Evolutionary conservation across 2,888 invertebrate genomes (phyloP).

Genomic region (Chamaedrilus cognettii): DNA sequence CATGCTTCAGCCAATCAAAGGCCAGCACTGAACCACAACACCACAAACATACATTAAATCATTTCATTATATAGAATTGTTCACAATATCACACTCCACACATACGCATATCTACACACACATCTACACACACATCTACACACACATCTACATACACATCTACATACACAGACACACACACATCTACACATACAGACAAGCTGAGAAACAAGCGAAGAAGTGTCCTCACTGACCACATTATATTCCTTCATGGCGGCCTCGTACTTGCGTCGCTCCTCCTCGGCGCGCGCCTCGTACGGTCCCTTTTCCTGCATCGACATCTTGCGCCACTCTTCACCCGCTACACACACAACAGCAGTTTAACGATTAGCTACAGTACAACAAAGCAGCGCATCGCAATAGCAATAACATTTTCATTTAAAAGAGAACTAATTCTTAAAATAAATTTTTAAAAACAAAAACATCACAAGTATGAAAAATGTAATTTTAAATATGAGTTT

Average conservation of each 20-base stretch:
- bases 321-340: constrained; percentile 53
- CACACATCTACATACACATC: too few relatives aligned
- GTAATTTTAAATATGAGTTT: too few relatives aligned
- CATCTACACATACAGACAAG: not conserved
- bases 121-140: too few relatives aligned
- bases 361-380: not conserved
- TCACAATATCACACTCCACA: too few relatives aligned
- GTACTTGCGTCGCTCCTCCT: constrained; percentile 51
- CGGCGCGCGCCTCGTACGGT: constrained; percentile 48
- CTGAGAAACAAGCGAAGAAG: not conserved
- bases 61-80: too few relatives aligned
- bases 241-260: constrained; percentile 49
- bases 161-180: too few relatives aligned
- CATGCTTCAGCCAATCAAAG: too few relatives aligned
- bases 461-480: too few relatives aligned
- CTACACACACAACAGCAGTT: constrained; percentile 32
- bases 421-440: not conserved
- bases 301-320: constrained; percentile 46
- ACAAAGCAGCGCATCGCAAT: not conserved
- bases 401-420: not conserved
- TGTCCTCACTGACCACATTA: constrained; percentile 36
- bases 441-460: too few relatives aligned
- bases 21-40: too few relatives aligned
- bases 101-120: too few relatives aligned
- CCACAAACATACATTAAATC: too few relatives aligned